A percentile compares a stretch with the other conserved stretches of the same genome.
Conservation (phyloP, 2,113 vertebrate genomes). For the Lamprologus callipterus region DNA sequence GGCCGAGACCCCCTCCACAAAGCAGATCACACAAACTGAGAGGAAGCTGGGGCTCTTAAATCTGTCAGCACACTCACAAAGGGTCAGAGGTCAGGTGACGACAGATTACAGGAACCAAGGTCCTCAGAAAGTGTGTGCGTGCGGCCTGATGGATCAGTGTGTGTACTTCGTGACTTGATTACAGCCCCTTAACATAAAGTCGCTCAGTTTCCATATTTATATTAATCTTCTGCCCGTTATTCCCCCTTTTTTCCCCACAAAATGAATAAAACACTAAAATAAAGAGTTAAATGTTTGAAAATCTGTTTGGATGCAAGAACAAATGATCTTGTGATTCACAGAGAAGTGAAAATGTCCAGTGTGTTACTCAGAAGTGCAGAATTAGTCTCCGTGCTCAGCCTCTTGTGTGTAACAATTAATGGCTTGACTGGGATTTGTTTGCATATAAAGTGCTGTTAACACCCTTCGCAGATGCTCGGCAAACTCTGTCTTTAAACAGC, state of each 20-base stretch:
- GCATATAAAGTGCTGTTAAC: not conserved
- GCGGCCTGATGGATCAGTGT: not conserved
- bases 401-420: not conserved
- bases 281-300: not conserved
- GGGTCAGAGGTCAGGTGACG: slow-evolving; percentile 33
- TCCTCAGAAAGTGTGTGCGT: not conserved
- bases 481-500: not conserved
- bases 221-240: not conserved
- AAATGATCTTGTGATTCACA: not conserved
- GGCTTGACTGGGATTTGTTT: not conserved
- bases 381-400: not conserved
- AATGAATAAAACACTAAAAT: not conserved
- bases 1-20: not conserved
- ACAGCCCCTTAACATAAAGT: not conserved
- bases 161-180: not conserved
- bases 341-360: not conserved
- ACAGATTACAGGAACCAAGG: slow-evolving; percentile 36
- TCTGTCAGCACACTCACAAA: slow-evolving; percentile 27
- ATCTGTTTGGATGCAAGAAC: not conserved
- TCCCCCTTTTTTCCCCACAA: not conserved
- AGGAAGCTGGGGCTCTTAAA: slow-evolving; percentile 33
- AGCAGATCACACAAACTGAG: not conserved
- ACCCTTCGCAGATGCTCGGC: not conserved
- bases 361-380: not conserved
- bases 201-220: not conserved